Base-by-base conservation (phyloP, 2,113 vertebrate genomes). In the Notarius lentiginosus region DNA sequence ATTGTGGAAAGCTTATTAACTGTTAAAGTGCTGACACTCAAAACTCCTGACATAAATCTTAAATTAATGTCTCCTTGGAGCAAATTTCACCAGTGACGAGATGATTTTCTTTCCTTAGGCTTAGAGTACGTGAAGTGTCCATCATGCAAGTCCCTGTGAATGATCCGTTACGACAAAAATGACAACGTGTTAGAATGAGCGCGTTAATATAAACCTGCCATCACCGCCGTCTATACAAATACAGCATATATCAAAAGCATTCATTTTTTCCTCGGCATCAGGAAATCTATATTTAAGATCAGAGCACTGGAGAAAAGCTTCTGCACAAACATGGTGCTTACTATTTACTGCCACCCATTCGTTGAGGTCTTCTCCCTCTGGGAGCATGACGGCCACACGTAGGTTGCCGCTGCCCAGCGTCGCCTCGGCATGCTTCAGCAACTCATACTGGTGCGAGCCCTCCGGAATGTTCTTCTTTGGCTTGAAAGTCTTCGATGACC, bases 391-490 rank as follows among this genome's bases (percentile, higher is more conserved):
- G 0, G 96, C 96, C 96, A 96, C 96, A 1, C 96, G 94, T 0
- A 97, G 94, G 30, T 97, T 96, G 53, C 96, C 96, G 2, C 96
- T 97, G 5, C 96, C 96, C 4, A 97, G 94, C 0, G 96, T 97
- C 82, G 96, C 96, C 90, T 97, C 96, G 0, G 96, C 96, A 53
- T 97, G 96, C 81, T 97, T 97, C 47, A 97, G 92, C 90, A 97
- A 94, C 90, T 97, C 96, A 1, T 97, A 97, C 85, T 97, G 96
- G 49, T 97, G 96, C 65, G 96, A 97, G 0, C 96, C 96, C 86
- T 97, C 96, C 0, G 96, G 96, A 91, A 97, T 97, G 41, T 97
- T 96, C 93, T 97, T 97, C 94, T 97, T 97, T 91, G 96, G 96
- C 90, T 97, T 97, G 91, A 97, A 97, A 2, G 96, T 97, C 94